phyloP scores from a whole-genome alignment of 2,797 vertebrate species.

The Dryobates pubescens region DNA sequence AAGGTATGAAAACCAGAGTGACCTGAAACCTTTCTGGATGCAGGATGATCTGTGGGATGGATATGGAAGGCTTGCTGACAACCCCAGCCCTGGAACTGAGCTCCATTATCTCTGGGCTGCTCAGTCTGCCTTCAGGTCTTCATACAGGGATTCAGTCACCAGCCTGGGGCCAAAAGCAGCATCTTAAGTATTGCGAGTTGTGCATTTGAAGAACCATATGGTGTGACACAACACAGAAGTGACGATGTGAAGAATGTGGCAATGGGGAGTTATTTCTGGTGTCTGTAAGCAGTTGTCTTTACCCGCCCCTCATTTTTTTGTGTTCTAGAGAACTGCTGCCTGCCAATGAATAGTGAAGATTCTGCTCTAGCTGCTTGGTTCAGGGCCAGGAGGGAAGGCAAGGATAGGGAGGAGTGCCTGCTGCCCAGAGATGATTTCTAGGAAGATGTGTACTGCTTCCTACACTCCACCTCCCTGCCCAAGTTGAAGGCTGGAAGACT shows the following conservation, averaged over 20 bases:
- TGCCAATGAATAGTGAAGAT: not conserved
- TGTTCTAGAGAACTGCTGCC: not conserved
- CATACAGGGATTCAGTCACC: accelerated
- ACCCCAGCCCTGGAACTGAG: not conserved
- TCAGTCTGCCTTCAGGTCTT: not conserved
- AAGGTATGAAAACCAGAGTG: not conserved
- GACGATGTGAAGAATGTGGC: not conserved
- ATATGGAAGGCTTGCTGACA: accelerated
- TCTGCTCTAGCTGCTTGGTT: slow-evolving; percentile 10
- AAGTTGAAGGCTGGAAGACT: not conserved
- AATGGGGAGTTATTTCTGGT: not conserved
- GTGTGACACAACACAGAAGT: not conserved
- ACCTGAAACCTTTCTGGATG: not conserved
- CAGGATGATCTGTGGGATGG: accelerated
- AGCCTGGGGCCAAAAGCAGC: not conserved
- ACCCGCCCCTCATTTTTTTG: not conserved
- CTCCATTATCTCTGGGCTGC: not conserved
- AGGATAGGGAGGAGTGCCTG: not conserved
- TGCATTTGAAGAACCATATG: not conserved
- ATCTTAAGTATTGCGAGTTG: accelerated
- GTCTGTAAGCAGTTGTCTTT: slow-evolving; percentile 6
- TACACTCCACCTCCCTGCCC: not conserved
- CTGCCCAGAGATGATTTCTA: not conserved
- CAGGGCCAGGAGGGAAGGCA: not conserved
- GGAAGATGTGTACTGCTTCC: not conserved